Evolutionary conservation across 2,113 vertebrate genomes (phyloP).

Genomic region (Chaetorhynchus papuensis): DNA sequence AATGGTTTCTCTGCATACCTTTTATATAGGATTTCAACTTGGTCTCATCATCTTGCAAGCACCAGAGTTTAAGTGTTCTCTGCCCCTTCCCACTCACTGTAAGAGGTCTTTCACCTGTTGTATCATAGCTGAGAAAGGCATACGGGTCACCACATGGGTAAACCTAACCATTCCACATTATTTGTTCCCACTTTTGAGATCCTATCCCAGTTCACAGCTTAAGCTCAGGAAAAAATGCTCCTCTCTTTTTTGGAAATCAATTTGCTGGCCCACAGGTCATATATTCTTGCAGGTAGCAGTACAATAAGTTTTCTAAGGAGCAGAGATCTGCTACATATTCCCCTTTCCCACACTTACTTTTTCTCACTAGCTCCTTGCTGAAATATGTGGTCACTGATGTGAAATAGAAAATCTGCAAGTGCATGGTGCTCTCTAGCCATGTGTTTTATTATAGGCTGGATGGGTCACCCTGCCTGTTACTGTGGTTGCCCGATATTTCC

Average conservation of each 20-base stretch:
- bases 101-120: not conserved
- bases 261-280: not conserved
- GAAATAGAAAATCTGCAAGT: not conserved
- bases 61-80: not conserved
- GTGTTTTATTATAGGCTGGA: not conserved
- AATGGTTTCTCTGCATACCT: not conserved
- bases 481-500: not conserved
- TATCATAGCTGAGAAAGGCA: not conserved
- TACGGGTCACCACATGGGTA: not conserved
- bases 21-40: not conserved
- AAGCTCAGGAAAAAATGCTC: not conserved
- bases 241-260: not conserved
- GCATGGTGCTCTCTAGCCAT: not conserved
- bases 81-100: not conserved
- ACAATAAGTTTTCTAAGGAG: not conserved
- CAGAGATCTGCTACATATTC: not conserved
- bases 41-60: not conserved
- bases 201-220: not conserved
- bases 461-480: not conserved
- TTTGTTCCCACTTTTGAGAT: not conserved
- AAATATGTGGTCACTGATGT: not conserved
- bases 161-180: not conserved
- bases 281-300: not conserved
- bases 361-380: not conserved
- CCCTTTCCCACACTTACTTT: not conserved